Evolutionary conservation across 2,888 invertebrate species (phyloP), one percentile per base, ranked within the genome.

Genomic region (Tethea ocularis): DNA sequence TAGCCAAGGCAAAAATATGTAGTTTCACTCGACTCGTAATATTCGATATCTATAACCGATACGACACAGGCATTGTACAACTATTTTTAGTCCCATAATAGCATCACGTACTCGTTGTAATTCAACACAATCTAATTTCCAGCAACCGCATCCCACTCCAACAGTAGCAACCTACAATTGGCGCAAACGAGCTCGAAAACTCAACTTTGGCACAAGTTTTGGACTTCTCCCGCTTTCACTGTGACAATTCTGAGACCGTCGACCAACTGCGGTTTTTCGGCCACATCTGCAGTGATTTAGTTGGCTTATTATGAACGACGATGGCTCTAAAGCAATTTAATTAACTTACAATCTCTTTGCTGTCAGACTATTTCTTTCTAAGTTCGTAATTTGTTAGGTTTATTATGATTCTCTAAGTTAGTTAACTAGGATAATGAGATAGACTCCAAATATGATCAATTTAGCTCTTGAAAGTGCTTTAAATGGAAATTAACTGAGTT

Each of bases 151-250:
- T 71, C 69, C n/a, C 67, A 69, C 67, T 74, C 66, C 69, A 70
- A 66, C n/a, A n/a, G n/a, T n/a, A n/a, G n/a, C n/a, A n/a, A n/a
- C 68, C 66, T 72, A 81, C 81, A 84, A 83, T 83, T 77, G 82
- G 71, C 73, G 72, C 74, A 78, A 84, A 84, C 75, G 80, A 82
- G 74, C 74, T 74, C 67, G 74, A 77, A 76, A 76, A 77, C 71
- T 71, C 59, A 72, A 80, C 75, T 80, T 79, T 72, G 71, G 69
- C 70, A 62, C 67, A 76, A 83, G 75, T 83, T 80, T 74, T 57
- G 63, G 71, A 75, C 73, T 75, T 75, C 72, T 66, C 67, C 69
- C 65, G 61, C 66, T 66, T 61, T 64, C 60, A 61, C 59, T 64
- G 72, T 79, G 78, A 78, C 75, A 77, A 82, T 79, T 82, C 72